Conservation (phyloP, 2,797 vertebrate species). For the Enteromius trimaculatus region DNA sequence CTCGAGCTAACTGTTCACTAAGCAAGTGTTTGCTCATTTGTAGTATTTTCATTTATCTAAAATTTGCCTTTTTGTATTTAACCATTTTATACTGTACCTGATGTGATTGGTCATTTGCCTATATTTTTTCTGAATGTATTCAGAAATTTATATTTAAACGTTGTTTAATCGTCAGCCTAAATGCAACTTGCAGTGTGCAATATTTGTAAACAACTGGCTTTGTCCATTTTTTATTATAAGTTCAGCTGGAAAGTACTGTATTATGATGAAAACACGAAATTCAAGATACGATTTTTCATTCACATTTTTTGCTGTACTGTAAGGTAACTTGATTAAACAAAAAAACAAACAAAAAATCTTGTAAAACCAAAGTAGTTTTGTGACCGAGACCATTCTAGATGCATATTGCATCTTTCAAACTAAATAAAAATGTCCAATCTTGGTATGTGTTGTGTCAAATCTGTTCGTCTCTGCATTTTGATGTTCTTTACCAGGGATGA, state of each 20-base stretch:
- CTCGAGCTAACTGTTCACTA: slow-evolving; percentile 62
- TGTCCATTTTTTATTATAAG: slow-evolving; percentile 55
- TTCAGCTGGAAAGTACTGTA: slow-evolving; percentile 43
- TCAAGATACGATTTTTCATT: slow-evolving; percentile 24
- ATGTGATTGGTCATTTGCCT: slow-evolving; percentile 69
- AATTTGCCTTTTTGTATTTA: slow-evolving; percentile 80
- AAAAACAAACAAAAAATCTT: slow-evolving; percentile 52
- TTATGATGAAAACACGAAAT: slow-evolving; percentile 23
- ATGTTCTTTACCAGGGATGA: background rate
- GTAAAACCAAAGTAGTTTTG: slow-evolving; percentile 80
- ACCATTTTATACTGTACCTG: slow-evolving; percentile 80
- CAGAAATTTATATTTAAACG: slow-evolving; percentile 64
- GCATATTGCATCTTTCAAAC: slow-evolving; percentile 76
- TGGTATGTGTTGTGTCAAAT: slow-evolving; percentile 58
- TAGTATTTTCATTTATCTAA: slow-evolving; percentile 75
- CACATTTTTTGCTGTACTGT: slow-evolving; percentile 39
- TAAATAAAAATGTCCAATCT: slow-evolving; percentile 77
- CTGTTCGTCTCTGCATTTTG: background rate
- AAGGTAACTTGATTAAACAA: slow-evolving; percentile 55
- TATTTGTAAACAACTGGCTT: slow-evolving; percentile 65
- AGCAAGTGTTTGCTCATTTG: slow-evolving; percentile 53
- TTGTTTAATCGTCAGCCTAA: slow-evolving; percentile 60
- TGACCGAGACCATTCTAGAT: slow-evolving; percentile 72
- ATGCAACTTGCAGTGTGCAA: slow-evolving; percentile 63
- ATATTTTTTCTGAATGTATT: slow-evolving; percentile 60